Base-by-base conservation (phyloP, 2,888 invertebrate species). In the Lycia hirtaria region DNA sequence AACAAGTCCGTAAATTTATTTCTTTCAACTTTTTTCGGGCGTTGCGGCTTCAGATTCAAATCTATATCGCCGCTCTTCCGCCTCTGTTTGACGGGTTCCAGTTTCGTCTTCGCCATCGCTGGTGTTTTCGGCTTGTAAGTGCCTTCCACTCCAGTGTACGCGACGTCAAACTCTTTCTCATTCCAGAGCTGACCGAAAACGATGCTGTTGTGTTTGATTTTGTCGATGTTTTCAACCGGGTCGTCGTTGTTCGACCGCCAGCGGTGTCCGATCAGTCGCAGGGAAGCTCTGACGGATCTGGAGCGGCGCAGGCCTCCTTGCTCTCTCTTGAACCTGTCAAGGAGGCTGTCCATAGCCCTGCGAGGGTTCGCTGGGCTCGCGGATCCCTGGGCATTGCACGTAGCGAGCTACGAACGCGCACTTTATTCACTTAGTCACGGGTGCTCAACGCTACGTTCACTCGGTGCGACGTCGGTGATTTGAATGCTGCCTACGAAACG, bases 271-370 rank as follows among this genome's bases (percentile, higher is more conserved):
- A 96, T 93, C 78, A 94, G 83, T 66, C 95, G 93, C 68, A 96
- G 85, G 67, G 95, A 95, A 68, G 95, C 94, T 72, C 95, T 93
- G 78, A 95, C 95, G 65, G 95, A 95, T 81, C 94, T 93, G 67
- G 95, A 93, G 67, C 95, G 93, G 67, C 94, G 94, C 70, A 90
- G 74, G 60, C 87, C 90, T 76, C 87, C 88, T 77, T 88, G 88
- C 81, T 91, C 91, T 78, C 85, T 84, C 82, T 88, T 88, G 83
- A 92, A 85, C 79, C 83, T 88, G 69, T 92, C 92, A 82, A 91
- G 82, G 83, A 92, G 85, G 84, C 83, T 87, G 81, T 92, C 92
- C 92, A 92, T 92, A 83, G 87, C 91, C 89, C 88, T 80, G 78
- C 69, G 69, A 83, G 80, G 87, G 87, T 83, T 71, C 75, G 76